phyloP scores from a whole-genome alignment of 2,113 vertebrate species.

The Plestiodon gilberti region DNA sequence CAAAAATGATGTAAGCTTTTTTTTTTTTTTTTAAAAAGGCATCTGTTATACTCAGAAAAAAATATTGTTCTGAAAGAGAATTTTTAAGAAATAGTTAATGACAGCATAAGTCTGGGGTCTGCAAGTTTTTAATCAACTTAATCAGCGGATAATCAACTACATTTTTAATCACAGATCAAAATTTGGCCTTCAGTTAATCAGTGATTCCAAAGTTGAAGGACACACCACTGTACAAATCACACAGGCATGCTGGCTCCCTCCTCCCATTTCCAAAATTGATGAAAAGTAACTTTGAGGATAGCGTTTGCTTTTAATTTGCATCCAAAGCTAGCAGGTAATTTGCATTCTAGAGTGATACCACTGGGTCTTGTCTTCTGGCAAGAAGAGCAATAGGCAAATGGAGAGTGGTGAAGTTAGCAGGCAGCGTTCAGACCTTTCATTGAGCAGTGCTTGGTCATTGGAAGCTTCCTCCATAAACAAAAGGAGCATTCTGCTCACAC shows the following conservation, averaged over 20 bases:
- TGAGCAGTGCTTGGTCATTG: too few species aligned
- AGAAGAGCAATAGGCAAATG: not conserved
- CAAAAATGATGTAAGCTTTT: slow-evolving; percentile 9
- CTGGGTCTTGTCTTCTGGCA: not conserved
- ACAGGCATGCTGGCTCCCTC: not conserved
- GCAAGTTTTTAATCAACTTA: slow-evolving; percentile 25
- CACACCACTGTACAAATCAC: not conserved
- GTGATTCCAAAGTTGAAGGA: not conserved
- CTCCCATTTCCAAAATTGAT: not conserved
- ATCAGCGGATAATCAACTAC: slow-evolving; percentile 4
- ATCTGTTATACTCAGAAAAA: slow-evolving; percentile 27
- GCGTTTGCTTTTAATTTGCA: not conserved
- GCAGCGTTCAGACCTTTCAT: too few species aligned
- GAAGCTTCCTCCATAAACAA: too few species aligned
- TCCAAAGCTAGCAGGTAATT: not conserved
- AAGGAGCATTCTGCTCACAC: too few species aligned
- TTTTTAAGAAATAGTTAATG: slow-evolving; percentile 17
- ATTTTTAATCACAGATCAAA: not conserved
- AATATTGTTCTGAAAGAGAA: slow-evolving; percentile 29
- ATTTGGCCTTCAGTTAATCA: not conserved
- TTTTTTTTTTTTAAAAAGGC: slow-evolving; percentile 24
- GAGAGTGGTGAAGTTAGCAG: not conserved
- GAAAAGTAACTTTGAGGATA: not conserved
- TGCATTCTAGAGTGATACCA: not conserved
- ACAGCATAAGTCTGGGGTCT: slow-evolving; percentile 21